Conservation (phyloP, 2,113 vertebrate genomes). For the Fulmarus glacialis region DNA sequence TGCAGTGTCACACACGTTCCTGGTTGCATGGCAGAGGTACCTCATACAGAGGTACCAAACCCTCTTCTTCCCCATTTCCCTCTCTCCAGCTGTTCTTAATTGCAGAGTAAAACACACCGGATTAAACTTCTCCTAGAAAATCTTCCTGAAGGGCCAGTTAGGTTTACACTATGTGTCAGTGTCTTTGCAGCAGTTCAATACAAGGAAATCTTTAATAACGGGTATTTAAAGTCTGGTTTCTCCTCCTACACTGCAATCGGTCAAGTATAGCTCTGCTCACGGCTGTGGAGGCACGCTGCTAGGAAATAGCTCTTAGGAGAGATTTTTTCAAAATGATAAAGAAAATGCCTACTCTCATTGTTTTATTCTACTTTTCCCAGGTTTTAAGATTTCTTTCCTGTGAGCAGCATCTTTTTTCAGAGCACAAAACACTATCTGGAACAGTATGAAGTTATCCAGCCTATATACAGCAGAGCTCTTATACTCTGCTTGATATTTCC, state of each 20-base stretch:
- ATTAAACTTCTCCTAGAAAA: not conserved
- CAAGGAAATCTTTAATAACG: not conserved
- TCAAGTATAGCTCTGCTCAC: not conserved
- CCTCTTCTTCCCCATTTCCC: not conserved
- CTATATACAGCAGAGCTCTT: not conserved
- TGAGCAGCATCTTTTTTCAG: not conserved
- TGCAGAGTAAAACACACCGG: not conserved
- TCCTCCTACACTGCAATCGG: not conserved
- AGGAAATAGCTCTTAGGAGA: not conserved
- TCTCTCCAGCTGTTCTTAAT: not conserved
- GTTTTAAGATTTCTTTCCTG: not conserved
- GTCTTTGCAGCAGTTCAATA: not conserved
- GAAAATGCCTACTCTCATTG: not conserved
- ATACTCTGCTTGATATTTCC: conserved; percentile 19
- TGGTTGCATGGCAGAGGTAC: not conserved
- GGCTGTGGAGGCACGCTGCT: not conserved
- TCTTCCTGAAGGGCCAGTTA: not conserved
- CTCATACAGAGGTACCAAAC: fast-evolving
- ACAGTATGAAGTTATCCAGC: not conserved
- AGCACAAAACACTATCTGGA: not conserved
- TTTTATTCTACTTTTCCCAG: not conserved
- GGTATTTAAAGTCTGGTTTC: not conserved
- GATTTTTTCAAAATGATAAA: not conserved
- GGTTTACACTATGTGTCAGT: not conserved
- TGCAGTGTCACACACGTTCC: not conserved